Conservation (phyloP, 2,888 invertebrate species). For the Icerya purchasi region DNA sequence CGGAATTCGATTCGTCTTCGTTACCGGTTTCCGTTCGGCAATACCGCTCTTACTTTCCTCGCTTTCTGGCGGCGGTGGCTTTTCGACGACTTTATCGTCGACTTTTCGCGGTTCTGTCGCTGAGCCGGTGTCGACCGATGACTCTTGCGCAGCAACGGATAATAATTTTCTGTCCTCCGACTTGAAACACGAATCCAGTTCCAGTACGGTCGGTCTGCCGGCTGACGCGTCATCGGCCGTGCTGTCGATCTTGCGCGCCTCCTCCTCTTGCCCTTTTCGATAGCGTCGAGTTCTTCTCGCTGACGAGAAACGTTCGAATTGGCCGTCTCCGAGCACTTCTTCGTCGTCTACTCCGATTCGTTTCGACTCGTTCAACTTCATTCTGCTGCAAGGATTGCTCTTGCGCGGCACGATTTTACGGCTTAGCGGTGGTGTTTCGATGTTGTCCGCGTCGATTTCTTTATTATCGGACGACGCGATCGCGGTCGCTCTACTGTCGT, state of each 20-base stretch:
- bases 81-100: background rate
- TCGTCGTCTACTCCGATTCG: conserved; percentile 23
- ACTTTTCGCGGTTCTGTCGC: background rate
- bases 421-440: conserved; percentile 69
- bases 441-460: conserved; percentile 74
- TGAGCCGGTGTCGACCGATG: background rate
- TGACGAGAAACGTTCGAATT: conserved; percentile 66
- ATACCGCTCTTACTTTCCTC: background rate
- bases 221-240: conserved; percentile 26
- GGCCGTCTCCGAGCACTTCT: conserved; percentile 45
- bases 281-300: conserved; percentile 61
- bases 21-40: conserved; percentile 3
- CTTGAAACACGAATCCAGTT: conserved; percentile 37
- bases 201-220: conserved; percentile 34
- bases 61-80: background rate
- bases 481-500: conserved; percentile 14
- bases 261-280: conserved; percentile 31
- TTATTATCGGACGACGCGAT: conserved; percentile 37
- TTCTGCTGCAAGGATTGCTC: conserved; percentile 5
- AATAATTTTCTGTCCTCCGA: conserved; percentile 53
- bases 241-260: conserved; percentile 11
- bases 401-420: conserved; percentile 27
- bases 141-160: conserved; percentile 29
- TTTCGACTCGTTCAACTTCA: conserved; percentile 26
- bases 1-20: background rate